phyloP scores from a whole-genome alignment of 1,140 invertebrate species.

The Argopecten irradians region DNA sequence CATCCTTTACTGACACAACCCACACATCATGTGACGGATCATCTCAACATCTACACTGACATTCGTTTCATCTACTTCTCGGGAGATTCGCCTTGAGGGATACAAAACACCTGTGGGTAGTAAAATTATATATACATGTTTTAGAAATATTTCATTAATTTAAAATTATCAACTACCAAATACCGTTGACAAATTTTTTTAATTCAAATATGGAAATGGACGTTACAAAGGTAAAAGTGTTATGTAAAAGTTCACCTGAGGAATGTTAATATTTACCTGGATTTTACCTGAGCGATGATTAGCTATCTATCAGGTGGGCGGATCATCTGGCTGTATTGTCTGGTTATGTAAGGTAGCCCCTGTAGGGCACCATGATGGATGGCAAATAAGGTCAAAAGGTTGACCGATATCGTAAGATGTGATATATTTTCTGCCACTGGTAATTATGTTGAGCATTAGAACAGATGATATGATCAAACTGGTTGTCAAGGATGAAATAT shows the following conservation, averaged over 20 bases:
- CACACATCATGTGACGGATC: background rate
- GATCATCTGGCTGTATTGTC: background rate
- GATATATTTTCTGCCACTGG: background rate
- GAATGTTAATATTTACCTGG: background rate
- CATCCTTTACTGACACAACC: background rate
- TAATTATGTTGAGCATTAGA: background rate
- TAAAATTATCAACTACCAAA: background rate
- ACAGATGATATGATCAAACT: background rate
- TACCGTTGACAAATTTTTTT: constrained; percentile 1
- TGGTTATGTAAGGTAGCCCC: background rate
- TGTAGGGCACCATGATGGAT: background rate
- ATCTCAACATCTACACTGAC: background rate
- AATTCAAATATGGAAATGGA: background rate
- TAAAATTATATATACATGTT: background rate
- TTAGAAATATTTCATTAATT: background rate
- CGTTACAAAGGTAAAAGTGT: background rate
- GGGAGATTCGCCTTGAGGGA: background rate
- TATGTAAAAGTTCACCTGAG: background rate
- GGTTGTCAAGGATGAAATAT: background rate
- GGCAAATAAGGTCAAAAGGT: background rate
- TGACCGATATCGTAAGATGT: background rate
- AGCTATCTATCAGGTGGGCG: background rate
- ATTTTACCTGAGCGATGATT: background rate
- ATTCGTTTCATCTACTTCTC: background rate
- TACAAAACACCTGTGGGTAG: background rate